Percentiles rank a stretch among this genome's conserved stretches.
phyloP scores from a whole-genome alignment of 2,797 vertebrate species.

The Psittacula echo region DNA sequence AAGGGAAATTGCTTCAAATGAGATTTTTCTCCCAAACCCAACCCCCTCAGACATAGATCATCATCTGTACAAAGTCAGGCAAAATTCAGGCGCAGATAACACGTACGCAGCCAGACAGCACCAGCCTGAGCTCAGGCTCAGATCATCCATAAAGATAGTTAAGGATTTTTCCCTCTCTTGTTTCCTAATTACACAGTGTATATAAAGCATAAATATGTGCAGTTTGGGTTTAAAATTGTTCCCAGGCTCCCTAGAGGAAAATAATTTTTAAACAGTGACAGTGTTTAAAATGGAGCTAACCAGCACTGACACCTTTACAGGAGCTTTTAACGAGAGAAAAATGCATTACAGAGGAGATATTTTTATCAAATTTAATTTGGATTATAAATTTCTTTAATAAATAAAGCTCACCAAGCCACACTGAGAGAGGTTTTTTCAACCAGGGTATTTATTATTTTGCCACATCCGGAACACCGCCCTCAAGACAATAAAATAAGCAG shows the following conservation, averaged over 20 bases:
- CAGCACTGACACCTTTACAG: conserved; percentile 43
- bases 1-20: not conserved
- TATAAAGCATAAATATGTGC: conserved; percentile 11
- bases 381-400: conserved; percentile 63
- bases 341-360: conserved; percentile 38
- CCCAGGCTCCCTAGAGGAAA: conserved; percentile 11
- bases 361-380: conserved; percentile 72
- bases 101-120: not conserved
- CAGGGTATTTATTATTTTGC: no score
- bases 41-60: not conserved
- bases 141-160: conserved; percentile 18
- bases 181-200: conserved; percentile 8
- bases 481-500: no score
- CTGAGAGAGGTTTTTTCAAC: not conserved
- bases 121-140: not conserved
- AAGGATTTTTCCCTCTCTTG: conserved; percentile 6
- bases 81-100: not conserved
- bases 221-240: conserved; percentile 44
- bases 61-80: not conserved
- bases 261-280: conserved; percentile 29
- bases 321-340: conserved; percentile 20
- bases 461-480: no score
- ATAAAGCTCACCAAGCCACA: conserved; percentile 49
- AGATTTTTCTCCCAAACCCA: not conserved
- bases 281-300: conserved; percentile 39